Percentiles rank a stretch among this genome's conserved stretches.
phyloP scores from a whole-genome alignment of 2,113 vertebrate species.

The Pituophis catenifer region DNA sequence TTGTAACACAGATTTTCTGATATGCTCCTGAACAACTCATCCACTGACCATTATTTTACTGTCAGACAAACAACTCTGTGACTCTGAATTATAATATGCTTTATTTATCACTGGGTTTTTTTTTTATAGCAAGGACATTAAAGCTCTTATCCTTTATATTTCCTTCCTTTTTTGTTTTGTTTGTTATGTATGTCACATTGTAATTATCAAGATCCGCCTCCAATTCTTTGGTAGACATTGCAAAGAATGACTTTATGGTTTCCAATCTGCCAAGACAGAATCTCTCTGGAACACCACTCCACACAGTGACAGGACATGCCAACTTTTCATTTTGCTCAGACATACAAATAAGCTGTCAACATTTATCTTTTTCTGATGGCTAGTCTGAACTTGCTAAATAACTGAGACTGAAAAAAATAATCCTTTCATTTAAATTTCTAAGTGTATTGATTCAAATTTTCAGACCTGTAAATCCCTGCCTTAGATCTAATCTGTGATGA shows the following conservation, averaged over 20 bases:
- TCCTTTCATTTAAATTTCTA: not conserved
- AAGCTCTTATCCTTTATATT: conserved; percentile 60
- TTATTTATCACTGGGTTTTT: conserved; percentile 37
- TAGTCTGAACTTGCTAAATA: not conserved
- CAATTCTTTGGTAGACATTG: conserved; percentile 25
- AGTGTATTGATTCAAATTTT: not conserved
- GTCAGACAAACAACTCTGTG: conserved; percentile 60
- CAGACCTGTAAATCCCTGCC: not conserved
- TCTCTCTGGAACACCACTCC: conserved; percentile 25
- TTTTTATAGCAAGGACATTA: conserved; percentile 30
- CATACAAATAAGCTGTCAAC: not conserved
- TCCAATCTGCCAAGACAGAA: conserved; percentile 28
- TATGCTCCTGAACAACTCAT: conserved; percentile 58
- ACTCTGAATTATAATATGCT: conserved; percentile 54
- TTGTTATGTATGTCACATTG: conserved; percentile 57
- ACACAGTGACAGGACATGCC: not conserved
- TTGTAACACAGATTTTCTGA: conserved; percentile 63
- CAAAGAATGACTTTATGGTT: conserved; percentile 40
- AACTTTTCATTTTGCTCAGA: not conserved
- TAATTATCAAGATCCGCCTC: conserved; percentile 17
- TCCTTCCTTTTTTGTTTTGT: conserved; percentile 33
- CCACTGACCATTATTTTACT: conserved; percentile 61
- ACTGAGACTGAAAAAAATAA: not conserved
- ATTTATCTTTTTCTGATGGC: accelerated
- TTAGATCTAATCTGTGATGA: not conserved